Base-by-base conservation (phyloP, 2,797 vertebrate species). In the Intellagama lesueurii region DNA sequence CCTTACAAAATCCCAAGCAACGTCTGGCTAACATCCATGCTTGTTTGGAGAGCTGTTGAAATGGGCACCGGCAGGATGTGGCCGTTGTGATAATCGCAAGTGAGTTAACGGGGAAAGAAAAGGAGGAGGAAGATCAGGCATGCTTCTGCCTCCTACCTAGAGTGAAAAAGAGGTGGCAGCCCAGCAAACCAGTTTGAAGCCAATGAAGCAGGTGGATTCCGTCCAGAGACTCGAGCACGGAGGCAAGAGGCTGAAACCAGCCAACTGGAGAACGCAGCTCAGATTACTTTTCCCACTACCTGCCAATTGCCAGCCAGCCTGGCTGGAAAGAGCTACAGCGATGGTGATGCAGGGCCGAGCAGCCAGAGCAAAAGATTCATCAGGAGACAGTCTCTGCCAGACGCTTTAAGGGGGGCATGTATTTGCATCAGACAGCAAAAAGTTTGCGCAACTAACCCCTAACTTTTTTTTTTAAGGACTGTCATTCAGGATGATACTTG, bases 231-330 rank as follows among this genome's bases (percentile, higher is more conserved):
- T 95, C 94, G 91, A 0, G 92, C 52, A 2, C 92, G 12, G 64
- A 96, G 77, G 88, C 87, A 72, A 86, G 93, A 91, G 92, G 92
- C 88, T 94, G 83, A 86, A 92, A 87, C 22, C 91, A 80, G 93
- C 92, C 88, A 85, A 89, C 88, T 80, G 92, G 94, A 94, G 92
- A 92, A 95, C 93, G 93, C 96, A 93, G 97, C 96, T 97, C 96
- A 85, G 95, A 96, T 97, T 97, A 97, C 97, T 92, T 95, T 96
- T 94, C 92, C 96, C 28, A 93, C 96, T 93, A 91, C 95, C 93
- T 92, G 91, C 97, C 97, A 97, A 97, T 98, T 96, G 85, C 95
- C 90, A 92, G 94, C 93, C 52, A 40, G 93, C 86, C 93, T 90
- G 95, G 94, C 89, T 90, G 95, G 96, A 97, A 93, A 95, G 91